Base-by-base conservation (phyloP, 2,797 vertebrate species). In the Gymnopithys bicolor region DNA sequence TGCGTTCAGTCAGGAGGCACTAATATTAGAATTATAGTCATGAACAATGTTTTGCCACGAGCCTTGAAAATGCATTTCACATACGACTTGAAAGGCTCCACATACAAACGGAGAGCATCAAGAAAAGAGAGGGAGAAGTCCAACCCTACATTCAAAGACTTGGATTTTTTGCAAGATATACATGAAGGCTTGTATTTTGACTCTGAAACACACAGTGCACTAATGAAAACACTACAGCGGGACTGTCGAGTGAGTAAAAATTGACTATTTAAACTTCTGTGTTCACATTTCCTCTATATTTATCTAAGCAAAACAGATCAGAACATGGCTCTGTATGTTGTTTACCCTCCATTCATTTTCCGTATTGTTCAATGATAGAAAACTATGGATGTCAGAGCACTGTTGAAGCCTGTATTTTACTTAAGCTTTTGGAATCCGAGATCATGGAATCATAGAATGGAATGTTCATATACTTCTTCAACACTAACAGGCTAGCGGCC, bases 41-140 rank as follows among this genome's bases (percentile, higher is more conserved):
- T 99, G 99, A 99, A 99, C 98, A 99, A 99, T 14, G 98, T 99
- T 91, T 96, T 99, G 90, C 99, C 99, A 2, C 97, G 99, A 24
- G 98, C 98, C 74, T 97, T 99, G 85, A 98, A 97, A 95, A 99
- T 99, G 99, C 98, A 99, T 97, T 99, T 98, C 97, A 99, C 98
- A 4, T 99, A 99, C 6, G 99, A 99, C 97, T 97, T 99, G 97
- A 99, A 99, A 96, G 99, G 99, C 5, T 99, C 99, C 16, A 99
- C 99, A 0, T 99, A 99, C 96, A 99, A 99, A 90, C 98, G 99
- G 15, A 98, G 98, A 12, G 99, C 99, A 25, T 99, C 99, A 16
- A 98, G 98, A 39, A 99, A 99, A 94, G 99, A 99, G 94, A 97
- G 98, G 2, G 90, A 96, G 87, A 99, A 99, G 93, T 71, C 97